These are phyloP conservation scores for Odiellus spinosus DNA, from an alignment of 2,888 invertebrate genomes.

Conservation along the genomic window DNA sequence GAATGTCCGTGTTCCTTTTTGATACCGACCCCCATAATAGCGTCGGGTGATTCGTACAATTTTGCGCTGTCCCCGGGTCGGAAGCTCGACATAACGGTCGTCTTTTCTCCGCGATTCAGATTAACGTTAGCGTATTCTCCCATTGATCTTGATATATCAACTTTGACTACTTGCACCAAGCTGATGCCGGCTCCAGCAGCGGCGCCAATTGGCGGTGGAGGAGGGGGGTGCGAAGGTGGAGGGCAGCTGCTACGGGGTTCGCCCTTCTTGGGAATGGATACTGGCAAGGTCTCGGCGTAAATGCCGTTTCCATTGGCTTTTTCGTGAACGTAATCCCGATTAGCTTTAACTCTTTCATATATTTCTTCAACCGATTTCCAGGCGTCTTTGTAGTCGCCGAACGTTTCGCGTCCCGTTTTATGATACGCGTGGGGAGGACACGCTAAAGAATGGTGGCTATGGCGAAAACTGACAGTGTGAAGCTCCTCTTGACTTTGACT, in stretches of 20 bases:
- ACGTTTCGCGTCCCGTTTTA: constrained; percentile 16
- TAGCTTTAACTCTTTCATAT: constrained; percentile 8
- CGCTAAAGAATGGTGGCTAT: constrained; percentile 27
- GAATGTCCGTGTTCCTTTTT: constrained; percentile 8
- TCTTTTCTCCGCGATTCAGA: constrained; percentile 24
- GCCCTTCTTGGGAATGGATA: constrained; percentile 12
- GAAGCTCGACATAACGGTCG: constrained; percentile 61
- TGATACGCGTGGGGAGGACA: constrained; percentile 15
- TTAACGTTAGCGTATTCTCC: constrained; percentile 29
- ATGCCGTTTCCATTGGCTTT: constrained; percentile 8
- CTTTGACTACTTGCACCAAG: constrained; percentile 30
- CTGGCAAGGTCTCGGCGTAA: constrained; percentile 20
- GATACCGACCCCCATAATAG: constrained; percentile 49
- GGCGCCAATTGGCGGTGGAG: constrained; percentile 49
- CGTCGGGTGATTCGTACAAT: constrained; percentile 75
- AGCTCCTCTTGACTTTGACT: constrained; percentile 50
- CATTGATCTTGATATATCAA: constrained; percentile 16
- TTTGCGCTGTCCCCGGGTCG: constrained; percentile 69
- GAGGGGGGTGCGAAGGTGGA: constrained; percentile 66
- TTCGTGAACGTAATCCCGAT: constrained; percentile 6
- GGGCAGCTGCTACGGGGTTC: constrained; percentile 32
- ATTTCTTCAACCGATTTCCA: constrained; percentile 26
- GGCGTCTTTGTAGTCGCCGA: constrained; percentile 23
- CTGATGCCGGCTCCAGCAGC: too few relatives aligned
- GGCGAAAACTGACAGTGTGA: constrained; percentile 20